A percentile compares a stretch with the other conserved stretches of the same genome.
Conservation (phyloP, 2,888 invertebrate species). For the Baccha elongata region DNA sequence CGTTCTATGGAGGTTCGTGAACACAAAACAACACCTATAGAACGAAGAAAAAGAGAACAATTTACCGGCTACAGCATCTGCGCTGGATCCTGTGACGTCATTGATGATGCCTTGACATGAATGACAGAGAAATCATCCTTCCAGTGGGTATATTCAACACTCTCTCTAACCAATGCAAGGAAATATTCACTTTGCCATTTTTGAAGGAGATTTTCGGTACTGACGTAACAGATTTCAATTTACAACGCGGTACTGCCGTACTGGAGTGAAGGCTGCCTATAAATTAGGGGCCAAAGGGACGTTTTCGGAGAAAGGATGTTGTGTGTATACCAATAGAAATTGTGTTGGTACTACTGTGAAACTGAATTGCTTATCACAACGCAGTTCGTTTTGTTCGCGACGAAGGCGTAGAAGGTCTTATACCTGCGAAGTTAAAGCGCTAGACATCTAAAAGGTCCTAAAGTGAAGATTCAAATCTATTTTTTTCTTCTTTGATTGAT, state of each 20-base stretch:
- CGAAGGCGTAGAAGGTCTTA: constrained; percentile 56
- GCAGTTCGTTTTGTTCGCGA: constrained; percentile 61
- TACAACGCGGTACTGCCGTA: constrained; percentile 2
- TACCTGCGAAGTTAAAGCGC: constrained; percentile 29
- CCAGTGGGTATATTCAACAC: background rate
- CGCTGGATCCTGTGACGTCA: constrained; percentile 73
- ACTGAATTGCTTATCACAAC: constrained; percentile 49
- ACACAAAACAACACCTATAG: background rate
- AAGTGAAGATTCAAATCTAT: background rate
- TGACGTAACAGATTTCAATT: constrained; percentile 45
- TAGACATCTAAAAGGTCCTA: background rate
- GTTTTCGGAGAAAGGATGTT: constrained; percentile 18
- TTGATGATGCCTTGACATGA: constrained; percentile 3
- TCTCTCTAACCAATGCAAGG: constrained; percentile 12
- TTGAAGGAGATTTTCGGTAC: constrained; percentile 53
- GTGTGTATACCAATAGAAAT: background rate
- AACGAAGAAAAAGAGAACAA: constrained; percentile 15
- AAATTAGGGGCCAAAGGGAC: constrained; percentile 13
- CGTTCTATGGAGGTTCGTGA: background rate
- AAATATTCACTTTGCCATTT: constrained; percentile 26
- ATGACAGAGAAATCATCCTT: constrained; percentile 40
- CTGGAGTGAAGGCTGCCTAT: background rate
- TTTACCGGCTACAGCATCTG: constrained; percentile 62
- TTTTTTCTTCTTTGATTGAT: background rate
- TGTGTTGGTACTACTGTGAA: constrained; percentile 2